Evolutionary conservation across 37 sponge, comb jelly and placozoan genomes (phyloP).

Genomic region (Eunapius fragilis): DNA sequence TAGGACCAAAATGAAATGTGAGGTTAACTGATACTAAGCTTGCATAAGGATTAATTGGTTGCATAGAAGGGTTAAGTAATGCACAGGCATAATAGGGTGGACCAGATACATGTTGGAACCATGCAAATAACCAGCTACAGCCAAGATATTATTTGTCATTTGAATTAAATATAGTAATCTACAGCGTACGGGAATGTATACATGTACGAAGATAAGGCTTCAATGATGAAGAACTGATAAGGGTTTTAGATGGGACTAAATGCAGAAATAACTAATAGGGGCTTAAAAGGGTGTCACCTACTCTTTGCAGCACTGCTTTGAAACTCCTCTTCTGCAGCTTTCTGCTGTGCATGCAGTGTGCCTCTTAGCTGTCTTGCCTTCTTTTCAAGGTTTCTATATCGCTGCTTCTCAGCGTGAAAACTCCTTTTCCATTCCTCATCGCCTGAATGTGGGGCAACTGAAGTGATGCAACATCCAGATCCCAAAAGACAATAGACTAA

Average conservation of each 20-base stretch:
- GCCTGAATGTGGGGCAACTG: background rate
- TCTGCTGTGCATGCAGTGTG: background rate
- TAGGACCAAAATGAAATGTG: background rate
- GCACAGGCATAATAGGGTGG: too few relatives aligned
- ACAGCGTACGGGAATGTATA: too few relatives aligned
- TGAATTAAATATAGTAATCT: too few relatives aligned
- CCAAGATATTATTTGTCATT: too few relatives aligned
- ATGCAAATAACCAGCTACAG: too few relatives aligned
- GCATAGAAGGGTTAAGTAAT: too few relatives aligned
- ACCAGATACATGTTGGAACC: too few relatives aligned
- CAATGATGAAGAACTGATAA: background rate
- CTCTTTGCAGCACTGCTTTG: background rate
- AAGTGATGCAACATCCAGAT: background rate
- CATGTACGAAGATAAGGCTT: too few relatives aligned
- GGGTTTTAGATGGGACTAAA: background rate
- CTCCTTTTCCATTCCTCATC: conserved; percentile 37
- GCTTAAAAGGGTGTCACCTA: background rate
- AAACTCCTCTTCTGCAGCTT: background rate
- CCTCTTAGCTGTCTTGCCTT: background rate
- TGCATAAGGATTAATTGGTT: background rate
- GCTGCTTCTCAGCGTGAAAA: conserved; percentile 35
- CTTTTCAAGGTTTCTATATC: conserved; percentile 5
- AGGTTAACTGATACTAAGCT: background rate
- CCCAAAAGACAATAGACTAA: background rate
- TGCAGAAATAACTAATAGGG: background rate